These are phyloP conservation scores for Latrodectus hesperus DNA, from an alignment of 2,888 invertebrate species.

Conservation along the genomic window DNA sequence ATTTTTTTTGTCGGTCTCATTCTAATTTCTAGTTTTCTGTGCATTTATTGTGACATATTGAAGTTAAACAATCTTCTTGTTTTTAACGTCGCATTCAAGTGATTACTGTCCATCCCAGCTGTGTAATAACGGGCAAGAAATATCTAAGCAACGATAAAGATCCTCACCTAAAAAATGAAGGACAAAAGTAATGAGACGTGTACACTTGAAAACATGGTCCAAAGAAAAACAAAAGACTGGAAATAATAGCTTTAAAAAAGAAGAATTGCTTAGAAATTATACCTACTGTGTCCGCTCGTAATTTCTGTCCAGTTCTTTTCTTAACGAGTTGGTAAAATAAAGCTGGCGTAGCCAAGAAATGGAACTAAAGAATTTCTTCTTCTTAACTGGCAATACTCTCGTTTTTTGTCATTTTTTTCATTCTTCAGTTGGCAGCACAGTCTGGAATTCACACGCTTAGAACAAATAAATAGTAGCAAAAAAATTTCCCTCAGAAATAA, in stretches of 20 bases:
- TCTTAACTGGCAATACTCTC: neutral
- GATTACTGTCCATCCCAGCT: neutral
- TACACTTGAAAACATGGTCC: slow-evolving; percentile 46
- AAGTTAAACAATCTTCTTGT: neutral
- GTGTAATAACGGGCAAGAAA: neutral
- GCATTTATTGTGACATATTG: neutral
- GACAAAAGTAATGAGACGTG: slow-evolving; percentile 32
- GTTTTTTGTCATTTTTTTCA: slow-evolving; percentile 15
- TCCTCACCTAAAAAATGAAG: neutral
- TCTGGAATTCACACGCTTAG: slow-evolving; percentile 59
- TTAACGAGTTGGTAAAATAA: slow-evolving; percentile 65
- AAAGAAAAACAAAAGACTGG: slow-evolving; percentile 1
- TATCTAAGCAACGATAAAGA: neutral
- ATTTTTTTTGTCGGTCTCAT: too few species aligned
- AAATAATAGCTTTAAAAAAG: slow-evolving; percentile 16
- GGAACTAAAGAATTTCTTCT: slow-evolving; percentile 16
- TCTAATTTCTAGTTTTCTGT: too few species aligned
- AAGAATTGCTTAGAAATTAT: slow-evolving; percentile 45
- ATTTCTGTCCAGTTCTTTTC: slow-evolving; percentile 44
- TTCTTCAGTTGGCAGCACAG: slow-evolving; percentile 39
- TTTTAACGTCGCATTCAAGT: neutral
- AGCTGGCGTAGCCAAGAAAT: slow-evolving; percentile 52
- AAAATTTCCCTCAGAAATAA: slow-evolving; percentile 6
- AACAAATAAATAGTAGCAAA: slow-evolving; percentile 42
- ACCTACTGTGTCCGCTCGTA: slow-evolving; percentile 51